A percentile compares a stretch with the other conserved stretches of the same genome.
phyloP scores from a whole-genome alignment of 2,888 invertebrate species.

The Patella ulyssiponensis region DNA sequence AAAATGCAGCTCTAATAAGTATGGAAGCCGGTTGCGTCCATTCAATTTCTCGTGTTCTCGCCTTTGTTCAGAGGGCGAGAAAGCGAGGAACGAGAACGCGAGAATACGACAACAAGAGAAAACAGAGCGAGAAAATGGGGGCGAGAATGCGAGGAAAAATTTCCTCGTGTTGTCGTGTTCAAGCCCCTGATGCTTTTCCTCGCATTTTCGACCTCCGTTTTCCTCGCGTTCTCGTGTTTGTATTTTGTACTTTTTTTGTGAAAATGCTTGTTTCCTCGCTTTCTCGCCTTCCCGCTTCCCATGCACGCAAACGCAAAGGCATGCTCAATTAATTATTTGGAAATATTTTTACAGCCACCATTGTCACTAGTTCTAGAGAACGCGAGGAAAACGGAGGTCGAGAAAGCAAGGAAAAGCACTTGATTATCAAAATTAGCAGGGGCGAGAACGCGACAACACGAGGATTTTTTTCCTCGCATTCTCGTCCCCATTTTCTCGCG shows the following conservation, averaged over 20 bases:
- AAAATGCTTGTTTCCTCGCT: no score
- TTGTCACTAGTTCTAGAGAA: constrained; percentile 5
- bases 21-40: constrained; percentile 3
- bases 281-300: no score
- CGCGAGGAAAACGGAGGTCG: constrained; percentile 15
- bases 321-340: no score
- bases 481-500: not conserved
- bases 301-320: no score
- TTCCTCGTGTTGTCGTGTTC: not conserved
- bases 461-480: not conserved
- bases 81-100: not conserved
- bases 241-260: no score
- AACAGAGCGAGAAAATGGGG: not conserved
- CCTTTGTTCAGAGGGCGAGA: constrained; percentile 1
- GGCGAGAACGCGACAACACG: constrained; percentile 9
- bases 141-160: not conserved
- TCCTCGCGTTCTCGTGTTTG: constrained; percentile 17
- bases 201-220: constrained; percentile 10
- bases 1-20: no score
- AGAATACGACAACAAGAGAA: not conserved
- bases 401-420: constrained; percentile 2
- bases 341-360: no score
- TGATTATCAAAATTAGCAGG: not conserved
- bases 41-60: constrained; percentile 6
- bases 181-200: constrained; percentile 16